Evolutionary conservation across 2,113 vertebrate genomes (phyloP), one percentile per base, ranked within the genome.

Genomic region (Ceratotherium simum): DNA sequence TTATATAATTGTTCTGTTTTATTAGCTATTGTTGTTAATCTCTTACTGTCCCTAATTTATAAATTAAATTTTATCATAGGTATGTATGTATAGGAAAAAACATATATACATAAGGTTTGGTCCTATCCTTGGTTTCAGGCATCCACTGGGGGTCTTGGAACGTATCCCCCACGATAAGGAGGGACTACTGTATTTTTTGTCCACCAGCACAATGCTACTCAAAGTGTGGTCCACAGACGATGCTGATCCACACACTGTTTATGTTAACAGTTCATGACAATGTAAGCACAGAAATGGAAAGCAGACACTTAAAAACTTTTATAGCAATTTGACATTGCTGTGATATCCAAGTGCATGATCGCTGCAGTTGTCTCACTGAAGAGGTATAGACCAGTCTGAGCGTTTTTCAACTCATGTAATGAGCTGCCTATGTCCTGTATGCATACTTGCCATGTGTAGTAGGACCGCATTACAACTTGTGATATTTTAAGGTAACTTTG

Each of bases 401-500:
- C 56, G 5, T 67, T 97, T 79, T 75, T 46, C 39, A 91, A 54
- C 4, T 78, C 46, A 65, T 29, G 21, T 42, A 84, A 81, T 69
- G 16, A 89, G 36, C 56, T 60, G 48, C 21, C 58, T 7, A 75
- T 56, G 29, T 81, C 91, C 67, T 14, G 25, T 62, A 48, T 92
- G 64, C 25, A 70, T 56, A 70, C 20, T 69, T 96, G 58, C 39
- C 69, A 89, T 36, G 17, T 87, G 11, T 23, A 90, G 48, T 51
- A 72, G 81, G 46, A 85, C 21, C 70, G 92, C 0, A 58, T 39
- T 69, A 83, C 11, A 72, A 87, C 17, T 46, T 78, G 8, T 72
- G 78, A 14, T 80, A 94, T 79, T 97, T 96, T 90, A 96, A 81
- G 46, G n/a, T 92, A 62, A 76, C 23, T 42, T 73, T 94, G 27